phyloP scores from a whole-genome alignment of 2,113 vertebrate genomes.

The Psophia crepitans region DNA sequence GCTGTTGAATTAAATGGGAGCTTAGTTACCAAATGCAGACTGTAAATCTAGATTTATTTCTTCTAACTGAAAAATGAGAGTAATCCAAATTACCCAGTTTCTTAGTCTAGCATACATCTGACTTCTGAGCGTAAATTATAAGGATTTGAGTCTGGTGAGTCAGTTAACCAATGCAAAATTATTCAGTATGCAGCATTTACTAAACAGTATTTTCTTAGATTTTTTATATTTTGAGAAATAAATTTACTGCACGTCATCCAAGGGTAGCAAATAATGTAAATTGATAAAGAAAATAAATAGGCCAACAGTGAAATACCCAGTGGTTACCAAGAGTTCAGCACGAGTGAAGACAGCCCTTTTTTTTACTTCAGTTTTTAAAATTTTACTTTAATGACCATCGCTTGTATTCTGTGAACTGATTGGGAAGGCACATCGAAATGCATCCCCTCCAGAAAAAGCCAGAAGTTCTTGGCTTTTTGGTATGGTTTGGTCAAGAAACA shows the following conservation, averaged over 20 bases:
- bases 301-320: background rate
- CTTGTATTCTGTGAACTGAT: background rate
- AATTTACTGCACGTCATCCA: background rate
- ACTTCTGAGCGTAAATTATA: background rate
- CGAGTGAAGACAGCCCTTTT: background rate
- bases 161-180: background rate
- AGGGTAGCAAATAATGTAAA: background rate
- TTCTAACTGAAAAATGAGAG: background rate
- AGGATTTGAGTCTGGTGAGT: background rate
- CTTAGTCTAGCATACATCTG: background rate
- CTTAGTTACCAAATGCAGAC: background rate
- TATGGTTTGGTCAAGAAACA: background rate
- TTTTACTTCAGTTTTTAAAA: background rate
- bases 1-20: background rate
- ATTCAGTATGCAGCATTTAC: background rate
- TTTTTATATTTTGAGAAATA: background rate
- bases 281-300: background rate
- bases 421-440: background rate
- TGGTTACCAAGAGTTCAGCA: background rate
- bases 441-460: background rate
- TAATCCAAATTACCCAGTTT: background rate
- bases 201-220: background rate
- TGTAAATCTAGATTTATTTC: background rate
- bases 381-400: background rate
- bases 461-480: background rate